A percentile compares a stretch with the other conserved stretches of the same genome.
phyloP scores from a whole-genome alignment of 1,140 invertebrate species.

The Drosophila asahinai region DNA sequence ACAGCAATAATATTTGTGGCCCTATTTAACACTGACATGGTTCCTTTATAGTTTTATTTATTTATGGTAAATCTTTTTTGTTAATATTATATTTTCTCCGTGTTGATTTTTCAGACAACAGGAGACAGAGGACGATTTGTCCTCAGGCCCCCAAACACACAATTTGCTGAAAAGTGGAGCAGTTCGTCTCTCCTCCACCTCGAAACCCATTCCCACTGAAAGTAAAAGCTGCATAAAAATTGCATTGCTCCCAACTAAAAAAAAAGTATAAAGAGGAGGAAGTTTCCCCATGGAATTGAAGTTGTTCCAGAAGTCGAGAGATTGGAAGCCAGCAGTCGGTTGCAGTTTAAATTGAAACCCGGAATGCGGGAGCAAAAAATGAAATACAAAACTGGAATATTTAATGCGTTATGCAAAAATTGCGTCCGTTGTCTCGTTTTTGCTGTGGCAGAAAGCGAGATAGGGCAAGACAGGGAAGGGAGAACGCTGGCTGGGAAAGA shows the following conservation, averaged over 20 bases:
- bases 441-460: slow-evolving; percentile 17
- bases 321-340: slow-evolving; percentile 48
- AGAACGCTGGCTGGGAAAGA: slow-evolving; percentile 15
- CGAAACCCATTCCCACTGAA: slow-evolving; percentile 33
- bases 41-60: not conserved
- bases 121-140: slow-evolving; percentile 21
- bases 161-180: slow-evolving; percentile 75
- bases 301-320: slow-evolving; percentile 43
- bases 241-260: slow-evolving; percentile 48
- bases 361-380: slow-evolving; percentile 47
- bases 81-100: slow-evolving; percentile 25
- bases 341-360: slow-evolving; percentile 80
- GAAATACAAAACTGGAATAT: slow-evolving; percentile 78
- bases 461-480: slow-evolving; percentile 8
- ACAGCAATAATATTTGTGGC: no score
- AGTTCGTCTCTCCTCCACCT: slow-evolving; percentile 23
- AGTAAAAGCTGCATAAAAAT: slow-evolving; percentile 72
- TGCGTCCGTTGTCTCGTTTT: slow-evolving; percentile 57
- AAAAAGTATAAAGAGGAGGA: not conserved
- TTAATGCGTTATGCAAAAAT: slow-evolving; percentile 82
- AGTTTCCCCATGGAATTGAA: slow-evolving; percentile 46
- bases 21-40: no score
- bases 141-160: slow-evolving; percentile 54
- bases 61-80: not conserved
- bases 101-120: slow-evolving; percentile 27